Evolutionary conservation across 2,888 invertebrate genomes (phyloP), one percentile per base, ranked within the genome.

Genomic region (Euclidia mi): DNA sequence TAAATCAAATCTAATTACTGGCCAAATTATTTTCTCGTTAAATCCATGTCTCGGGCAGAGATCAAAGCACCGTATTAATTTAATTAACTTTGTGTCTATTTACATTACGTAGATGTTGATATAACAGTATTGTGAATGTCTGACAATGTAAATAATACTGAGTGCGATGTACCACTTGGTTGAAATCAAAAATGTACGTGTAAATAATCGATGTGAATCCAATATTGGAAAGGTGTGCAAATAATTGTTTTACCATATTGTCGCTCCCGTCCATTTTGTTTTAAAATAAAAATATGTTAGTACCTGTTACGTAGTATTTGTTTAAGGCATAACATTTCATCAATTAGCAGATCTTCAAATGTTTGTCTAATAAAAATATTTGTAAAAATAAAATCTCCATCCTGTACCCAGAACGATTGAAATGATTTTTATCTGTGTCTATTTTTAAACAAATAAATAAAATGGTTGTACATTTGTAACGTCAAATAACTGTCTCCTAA

Each of bases 1-100:
- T 71, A 70, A 71, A 67, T 68, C 53, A 60, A 73, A 71, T 69
- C 69, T 67, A 72, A 75, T n/a, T n/a, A n/a, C 64, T 49, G 64
- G 42, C 12, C 41, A 46, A 67, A 75, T 75, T 62, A 62, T 69
- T 72, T 75, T 59, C 69, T 75, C 69, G 67, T 80, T 74, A 69
- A 71, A 60, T 66, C 65, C 55, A 59, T 58, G 75, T 62, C 65
- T 20, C 51, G 25, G 61, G 68, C 60, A 44, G 51, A 71, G 76
- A 79, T 82, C 80, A 79, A 82, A 83, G 73, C 59, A 62, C 48
- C 60, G 67, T 66, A 71, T 65, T 77, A 65, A 79, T 77, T 81
- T 65, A 78, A 81, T 85, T 81, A 81, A 78, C 75, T 79, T 76
- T 71, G 69, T 73, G 56, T 68, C 60, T 65, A 58, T 63, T 51